phyloP scores from a whole-genome alignment of 2,888 invertebrate species.

The Callyntrura guangdongensis region DNA sequence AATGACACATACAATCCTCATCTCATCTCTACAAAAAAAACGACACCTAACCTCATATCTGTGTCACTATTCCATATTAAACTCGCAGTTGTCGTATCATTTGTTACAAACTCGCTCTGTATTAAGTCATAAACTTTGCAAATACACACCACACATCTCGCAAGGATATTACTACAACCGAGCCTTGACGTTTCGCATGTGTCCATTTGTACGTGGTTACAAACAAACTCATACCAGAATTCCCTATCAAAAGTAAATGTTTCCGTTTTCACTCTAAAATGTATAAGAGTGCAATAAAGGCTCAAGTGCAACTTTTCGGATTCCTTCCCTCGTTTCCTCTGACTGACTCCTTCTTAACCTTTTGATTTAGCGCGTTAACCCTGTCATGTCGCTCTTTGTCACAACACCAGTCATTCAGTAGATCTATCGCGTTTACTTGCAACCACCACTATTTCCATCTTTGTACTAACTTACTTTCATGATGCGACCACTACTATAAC shows the following conservation, averaged over 20 bases:
- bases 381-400: conserved; percentile 39
- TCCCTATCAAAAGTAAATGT: conserved; percentile 62
- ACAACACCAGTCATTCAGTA: not conserved
- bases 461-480: not conserved
- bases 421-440: conserved; percentile 24
- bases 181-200: not conserved
- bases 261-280: conserved; percentile 50
- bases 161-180: not conserved
- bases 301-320: conserved; percentile 20
- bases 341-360: conserved; percentile 39
- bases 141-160: conserved; percentile 12
- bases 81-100: not conserved
- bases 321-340: not conserved
- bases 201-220: not conserved
- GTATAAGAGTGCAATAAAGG: not conserved
- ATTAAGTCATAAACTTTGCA: conserved; percentile 51
- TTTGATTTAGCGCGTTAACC: conserved; percentile 57
- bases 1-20: not conserved
- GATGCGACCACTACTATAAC: not conserved
- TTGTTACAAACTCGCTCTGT: not conserved
- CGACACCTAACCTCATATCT: not conserved
- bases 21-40: not conserved
- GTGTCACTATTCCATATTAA: not conserved
- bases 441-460: not conserved
- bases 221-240: not conserved